phyloP scores from a whole-genome alignment of 1,140 invertebrate species.

The Drosophila funebris region DNA sequence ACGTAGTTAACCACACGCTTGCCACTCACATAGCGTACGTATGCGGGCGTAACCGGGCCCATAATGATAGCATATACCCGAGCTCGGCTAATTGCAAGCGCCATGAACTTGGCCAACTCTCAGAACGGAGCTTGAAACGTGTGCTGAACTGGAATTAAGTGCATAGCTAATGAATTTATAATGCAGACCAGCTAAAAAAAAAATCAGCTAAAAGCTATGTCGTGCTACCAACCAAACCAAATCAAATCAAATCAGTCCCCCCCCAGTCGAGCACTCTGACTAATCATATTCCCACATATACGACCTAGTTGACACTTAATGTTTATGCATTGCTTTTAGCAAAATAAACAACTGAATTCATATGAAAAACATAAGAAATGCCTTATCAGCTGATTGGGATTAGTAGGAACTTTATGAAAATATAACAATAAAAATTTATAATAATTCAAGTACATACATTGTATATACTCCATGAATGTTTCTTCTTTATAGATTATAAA shows the following conservation, averaged over 20 bases:
- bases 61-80: conserved; percentile 49
- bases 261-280: background rate
- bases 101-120: conserved; percentile 52
- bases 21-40: background rate
- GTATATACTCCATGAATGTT: no score
- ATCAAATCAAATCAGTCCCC: background rate
- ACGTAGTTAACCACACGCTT: conserved; percentile 10
- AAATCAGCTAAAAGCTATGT: background rate
- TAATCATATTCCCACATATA: conserved; percentile 3
- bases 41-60: conserved; percentile 24
- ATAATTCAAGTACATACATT: no score
- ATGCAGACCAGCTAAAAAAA: background rate
- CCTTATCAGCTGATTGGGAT: no score
- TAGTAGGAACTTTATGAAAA: no score
- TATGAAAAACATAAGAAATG: no score
- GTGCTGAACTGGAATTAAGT: background rate
- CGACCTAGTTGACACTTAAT: no score
- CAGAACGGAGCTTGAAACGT: background rate
- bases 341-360: no score
- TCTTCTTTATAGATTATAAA: no score
- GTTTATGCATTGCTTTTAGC: no score
- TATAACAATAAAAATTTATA: no score
- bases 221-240: background rate
- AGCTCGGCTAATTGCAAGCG: conserved; percentile 49
- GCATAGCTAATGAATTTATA: conserved; percentile 6